A percentile compares a stretch with the other conserved stretches of the same genome.
Conservation (phyloP, 2,113 vertebrate genomes). For the Burhinus oedicnemus region DNA sequence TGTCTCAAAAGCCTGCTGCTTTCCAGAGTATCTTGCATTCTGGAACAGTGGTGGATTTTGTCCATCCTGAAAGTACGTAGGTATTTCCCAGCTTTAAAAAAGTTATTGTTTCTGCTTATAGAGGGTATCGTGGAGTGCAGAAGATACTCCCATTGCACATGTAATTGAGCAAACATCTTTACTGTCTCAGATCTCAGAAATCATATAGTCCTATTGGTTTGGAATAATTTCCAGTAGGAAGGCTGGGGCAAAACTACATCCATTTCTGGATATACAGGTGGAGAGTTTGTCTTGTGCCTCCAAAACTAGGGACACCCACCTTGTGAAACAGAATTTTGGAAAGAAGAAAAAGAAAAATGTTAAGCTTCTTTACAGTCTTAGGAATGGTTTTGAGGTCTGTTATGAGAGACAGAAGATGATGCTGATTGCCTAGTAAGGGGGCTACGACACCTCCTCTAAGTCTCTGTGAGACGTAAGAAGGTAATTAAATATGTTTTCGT, state of each 20-base stretch:
- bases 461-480: not conserved
- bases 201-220: not conserved
- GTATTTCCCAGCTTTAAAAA: not conserved
- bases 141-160: not conserved
- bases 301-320: not conserved
- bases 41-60: not conserved
- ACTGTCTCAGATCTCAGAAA: not conserved
- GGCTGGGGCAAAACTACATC: not conserved
- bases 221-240: not conserved
- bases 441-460: not conserved
- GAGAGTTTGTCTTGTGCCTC: not conserved
- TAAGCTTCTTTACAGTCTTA: not conserved
- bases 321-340: not conserved
- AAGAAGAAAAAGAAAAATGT: not conserved
- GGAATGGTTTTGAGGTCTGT: not conserved
- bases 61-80: not conserved
- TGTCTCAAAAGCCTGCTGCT: not conserved
- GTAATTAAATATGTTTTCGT: not conserved
- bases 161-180: not conserved
- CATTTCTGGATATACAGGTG: not conserved
- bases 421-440: not conserved
- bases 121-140: not conserved
- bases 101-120: not conserved
- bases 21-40: not conserved
- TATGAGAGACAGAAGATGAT: not conserved